A percentile compares a stretch with the other conserved stretches of the same genome.
Evolutionary conservation across 2,113 vertebrate genomes (phyloP).

Genomic region (Cygnus atratus): DNA sequence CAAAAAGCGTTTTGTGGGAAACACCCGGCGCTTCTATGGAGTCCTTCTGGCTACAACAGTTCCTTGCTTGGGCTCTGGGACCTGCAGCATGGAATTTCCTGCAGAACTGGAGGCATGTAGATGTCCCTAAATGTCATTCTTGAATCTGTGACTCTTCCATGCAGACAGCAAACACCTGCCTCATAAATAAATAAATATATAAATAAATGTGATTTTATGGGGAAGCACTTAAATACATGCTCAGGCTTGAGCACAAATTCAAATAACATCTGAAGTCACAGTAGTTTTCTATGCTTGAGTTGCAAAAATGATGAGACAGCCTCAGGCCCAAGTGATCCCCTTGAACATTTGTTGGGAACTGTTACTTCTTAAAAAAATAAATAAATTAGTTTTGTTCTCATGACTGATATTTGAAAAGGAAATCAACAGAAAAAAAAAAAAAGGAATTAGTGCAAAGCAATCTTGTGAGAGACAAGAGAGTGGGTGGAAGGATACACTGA

Average conservation of each 20-base stretch:
- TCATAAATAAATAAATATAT: neutral
- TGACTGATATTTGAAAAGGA: neutral
- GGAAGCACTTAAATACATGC: neutral
- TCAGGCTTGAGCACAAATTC: neutral
- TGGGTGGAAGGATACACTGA: neutral
- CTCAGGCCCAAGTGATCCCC: neutral
- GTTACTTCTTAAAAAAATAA: neutral
- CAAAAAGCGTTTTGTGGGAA: neutral
- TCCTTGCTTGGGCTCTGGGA: neutral
- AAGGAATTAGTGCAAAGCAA: neutral
- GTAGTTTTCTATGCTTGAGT: neutral
- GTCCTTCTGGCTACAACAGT: neutral
- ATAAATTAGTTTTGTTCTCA: neutral
- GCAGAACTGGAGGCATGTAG: neutral
- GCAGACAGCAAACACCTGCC: neutral
- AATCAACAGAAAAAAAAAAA: neutral
- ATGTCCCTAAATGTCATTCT: neutral
- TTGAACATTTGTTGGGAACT: neutral
- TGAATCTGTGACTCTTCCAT: neutral
- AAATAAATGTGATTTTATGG: neutral
- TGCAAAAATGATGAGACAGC: neutral
- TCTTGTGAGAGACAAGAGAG: neutral
- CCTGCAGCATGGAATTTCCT: neutral
- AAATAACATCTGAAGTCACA: neutral
- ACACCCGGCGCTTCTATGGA: accelerated